Percentiles rank a stretch among this genome's conserved stretches.
These are phyloP conservation scores for Temnopleurus reevesii DNA, from an alignment of 53 echinoderm and acorn worm genomes.

Conservation along the genomic window DNA sequence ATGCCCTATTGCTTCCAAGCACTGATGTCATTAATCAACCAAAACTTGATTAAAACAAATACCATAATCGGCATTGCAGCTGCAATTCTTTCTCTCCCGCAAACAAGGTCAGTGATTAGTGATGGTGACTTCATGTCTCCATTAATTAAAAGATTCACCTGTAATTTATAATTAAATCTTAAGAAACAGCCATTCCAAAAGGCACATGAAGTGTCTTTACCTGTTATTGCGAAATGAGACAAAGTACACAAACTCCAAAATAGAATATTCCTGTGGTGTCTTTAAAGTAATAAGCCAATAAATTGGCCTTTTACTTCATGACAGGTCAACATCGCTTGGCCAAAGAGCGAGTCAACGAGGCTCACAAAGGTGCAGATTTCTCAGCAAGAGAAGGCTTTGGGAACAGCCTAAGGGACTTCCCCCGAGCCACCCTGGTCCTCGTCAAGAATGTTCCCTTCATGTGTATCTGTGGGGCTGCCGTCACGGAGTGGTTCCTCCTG, in stretches of 20 bases:
- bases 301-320: not conserved
- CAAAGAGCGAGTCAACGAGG: conserved; percentile 78
- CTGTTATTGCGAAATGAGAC: too few relatives aligned
- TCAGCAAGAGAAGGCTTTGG: conserved; percentile 76
- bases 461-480: conserved; percentile 87
- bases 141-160: not conserved
- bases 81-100: too few relatives aligned
- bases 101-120: not conserved
- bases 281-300: too few relatives aligned
- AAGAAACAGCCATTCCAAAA: too few relatives aligned
- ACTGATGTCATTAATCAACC: too few relatives aligned
- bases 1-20: too few relatives aligned
- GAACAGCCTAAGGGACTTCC: conserved; percentile 90
- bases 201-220: too few relatives aligned
- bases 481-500: conserved; percentile 93
- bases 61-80: too few relatives aligned
- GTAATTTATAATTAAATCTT: too few relatives aligned
- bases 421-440: conserved; percentile 70
- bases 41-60: too few relatives aligned
- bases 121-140: not conserved
- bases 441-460: conserved; percentile 89
- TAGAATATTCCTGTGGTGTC: too few relatives aligned
- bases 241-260: too few relatives aligned
- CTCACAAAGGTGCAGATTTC: conserved; percentile 84
- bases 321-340: conserved; percentile 76